phyloP scores from a whole-genome alignment of 2,113 vertebrate genomes.

The Chelonoidis abingdonii region DNA sequence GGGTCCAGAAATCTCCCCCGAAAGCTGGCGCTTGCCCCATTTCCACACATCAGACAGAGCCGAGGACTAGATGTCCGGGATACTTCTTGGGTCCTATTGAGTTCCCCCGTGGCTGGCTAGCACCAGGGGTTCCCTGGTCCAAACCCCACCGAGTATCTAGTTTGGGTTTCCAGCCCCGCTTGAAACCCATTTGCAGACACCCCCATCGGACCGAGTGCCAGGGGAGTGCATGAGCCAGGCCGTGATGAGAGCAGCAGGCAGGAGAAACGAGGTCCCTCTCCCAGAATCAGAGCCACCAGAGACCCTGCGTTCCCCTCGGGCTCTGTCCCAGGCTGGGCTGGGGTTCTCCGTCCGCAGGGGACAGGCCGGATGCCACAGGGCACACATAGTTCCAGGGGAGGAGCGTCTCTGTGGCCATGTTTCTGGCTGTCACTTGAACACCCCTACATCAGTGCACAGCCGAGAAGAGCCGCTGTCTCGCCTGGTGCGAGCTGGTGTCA shows the following conservation, averaged over 20 bases:
- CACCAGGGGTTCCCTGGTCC: not conserved
- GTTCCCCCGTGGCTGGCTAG: fast-evolving
- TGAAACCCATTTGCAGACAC: not conserved
- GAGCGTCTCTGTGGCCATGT: not conserved
- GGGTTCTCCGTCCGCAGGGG: not conserved
- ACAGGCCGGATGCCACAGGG: not conserved
- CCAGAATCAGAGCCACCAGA: not conserved
- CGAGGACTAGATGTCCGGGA: not conserved
- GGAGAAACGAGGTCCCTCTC: not conserved
- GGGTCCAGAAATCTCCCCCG: not conserved
- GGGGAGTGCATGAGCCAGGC: not conserved
- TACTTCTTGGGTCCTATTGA: not conserved
- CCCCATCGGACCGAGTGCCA: not conserved
- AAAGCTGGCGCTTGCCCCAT: not conserved
- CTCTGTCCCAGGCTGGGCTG: not conserved
- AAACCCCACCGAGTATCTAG: not conserved
- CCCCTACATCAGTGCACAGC: not conserved
- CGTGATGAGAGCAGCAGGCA: not conserved
- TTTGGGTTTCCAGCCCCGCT: not conserved
- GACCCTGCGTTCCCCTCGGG: not conserved
- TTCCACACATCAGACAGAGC: not conserved
- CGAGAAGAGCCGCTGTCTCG: fast-evolving
- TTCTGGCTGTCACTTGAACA: not conserved
- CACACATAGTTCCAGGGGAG: not conserved
- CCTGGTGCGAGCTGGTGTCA: fast-evolving